phyloP scores from a whole-genome alignment of 2,888 invertebrate species.

The Phyllotreta striolata region DNA sequence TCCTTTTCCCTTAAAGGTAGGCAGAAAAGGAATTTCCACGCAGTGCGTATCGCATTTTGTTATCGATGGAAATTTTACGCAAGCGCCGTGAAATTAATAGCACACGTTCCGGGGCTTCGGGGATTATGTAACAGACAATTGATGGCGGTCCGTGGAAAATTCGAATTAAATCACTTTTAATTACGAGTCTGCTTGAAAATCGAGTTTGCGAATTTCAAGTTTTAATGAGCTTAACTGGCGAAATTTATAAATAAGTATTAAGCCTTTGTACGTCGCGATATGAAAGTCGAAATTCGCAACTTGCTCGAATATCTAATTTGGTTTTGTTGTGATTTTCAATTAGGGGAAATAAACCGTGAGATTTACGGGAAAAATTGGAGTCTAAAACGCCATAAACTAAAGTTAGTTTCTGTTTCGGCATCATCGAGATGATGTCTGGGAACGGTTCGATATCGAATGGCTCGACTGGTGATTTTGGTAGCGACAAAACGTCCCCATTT shows the following conservation, averaged over 20 bases:
- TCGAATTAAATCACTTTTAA: conserved; percentile 22
- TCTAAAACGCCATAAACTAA: conserved; percentile 44
- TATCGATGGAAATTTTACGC: conserved; percentile 52
- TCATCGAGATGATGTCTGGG: conserved; percentile 43
- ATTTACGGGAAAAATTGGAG: too few species aligned
- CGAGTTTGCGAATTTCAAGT: conserved; percentile 2
- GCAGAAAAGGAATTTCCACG: conserved; percentile 44
- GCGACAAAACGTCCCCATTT: conserved; percentile 59
- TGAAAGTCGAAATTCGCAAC: too few species aligned
- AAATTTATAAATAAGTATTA: not conserved
- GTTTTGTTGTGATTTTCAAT: not conserved
- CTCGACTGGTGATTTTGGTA: conserved; percentile 50
- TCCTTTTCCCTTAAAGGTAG: conserved; percentile 21
- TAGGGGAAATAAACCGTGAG: not conserved
- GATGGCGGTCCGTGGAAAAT: conserved; percentile 16
- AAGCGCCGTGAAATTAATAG: conserved; percentile 42
- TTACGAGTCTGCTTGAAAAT: conserved; percentile 8
- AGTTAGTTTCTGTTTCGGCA: conserved; percentile 44
- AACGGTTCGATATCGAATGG: conserved; percentile 44
- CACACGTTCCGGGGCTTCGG: conserved; percentile 22
- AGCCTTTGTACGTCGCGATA: too few species aligned
- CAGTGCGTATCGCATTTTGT: conserved; percentile 54
- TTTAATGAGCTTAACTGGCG: not conserved
- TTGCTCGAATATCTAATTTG: too few species aligned
- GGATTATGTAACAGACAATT: conserved; percentile 31